Conservation (phyloP, 2,888 invertebrate species). For the Raillietiella orientalis region DNA sequence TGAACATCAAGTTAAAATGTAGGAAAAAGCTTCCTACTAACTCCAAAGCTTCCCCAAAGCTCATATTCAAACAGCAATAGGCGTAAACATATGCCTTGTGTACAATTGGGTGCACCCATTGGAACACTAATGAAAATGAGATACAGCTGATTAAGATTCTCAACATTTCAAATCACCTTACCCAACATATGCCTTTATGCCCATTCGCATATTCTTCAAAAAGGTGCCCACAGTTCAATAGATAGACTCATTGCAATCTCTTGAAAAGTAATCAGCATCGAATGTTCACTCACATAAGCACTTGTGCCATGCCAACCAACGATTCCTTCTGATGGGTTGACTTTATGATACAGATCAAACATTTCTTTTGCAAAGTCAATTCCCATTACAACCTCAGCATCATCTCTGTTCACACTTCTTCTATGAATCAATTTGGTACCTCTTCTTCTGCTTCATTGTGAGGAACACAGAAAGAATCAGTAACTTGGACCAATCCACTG, state of each 20-base stretch:
- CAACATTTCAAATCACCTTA: conserved; percentile 10
- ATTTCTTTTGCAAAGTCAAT: conserved; percentile 84
- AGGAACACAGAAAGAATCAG: conserved; percentile 95
- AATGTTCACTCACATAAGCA: conserved; percentile 84
- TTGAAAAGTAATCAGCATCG: conserved; percentile 84
- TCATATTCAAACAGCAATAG: no score
- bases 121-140: conserved; percentile 24
- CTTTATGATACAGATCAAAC: conserved; percentile 67
- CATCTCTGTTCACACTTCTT: no score
- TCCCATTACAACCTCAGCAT: conserved; percentile 96
- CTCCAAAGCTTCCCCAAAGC: no score
- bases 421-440: no score
- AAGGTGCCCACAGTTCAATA: conserved; percentile 86
- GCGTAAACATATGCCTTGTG: conserved; percentile 67
- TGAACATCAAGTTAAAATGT: no score
- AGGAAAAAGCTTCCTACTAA: no score
- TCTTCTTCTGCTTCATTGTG: conserved; percentile 86
- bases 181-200: conserved; percentile 66
- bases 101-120: conserved; percentile 74
- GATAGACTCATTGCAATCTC: conserved; percentile 74
- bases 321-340: conserved; percentile 69
- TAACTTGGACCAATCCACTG: conserved; percentile 79
- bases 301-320: conserved; percentile 99
- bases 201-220: conserved; percentile 57
- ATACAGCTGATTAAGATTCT: conserved; percentile 3